phyloP scores from a whole-genome alignment of 2,888 invertebrate genomes.

The Luperina nickerlii region DNA sequence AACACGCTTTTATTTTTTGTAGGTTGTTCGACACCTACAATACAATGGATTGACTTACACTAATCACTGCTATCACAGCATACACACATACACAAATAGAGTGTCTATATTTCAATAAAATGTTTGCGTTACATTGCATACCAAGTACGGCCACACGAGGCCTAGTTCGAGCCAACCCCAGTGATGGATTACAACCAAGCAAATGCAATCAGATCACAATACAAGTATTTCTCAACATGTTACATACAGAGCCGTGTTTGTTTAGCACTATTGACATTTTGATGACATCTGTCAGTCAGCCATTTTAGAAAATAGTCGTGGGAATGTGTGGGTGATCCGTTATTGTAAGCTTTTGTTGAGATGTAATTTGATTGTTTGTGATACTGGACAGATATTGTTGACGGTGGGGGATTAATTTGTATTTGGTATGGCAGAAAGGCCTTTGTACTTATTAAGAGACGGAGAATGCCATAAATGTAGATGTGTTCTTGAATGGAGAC shows the following conservation, averaged over 20 bases:
- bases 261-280: slow-evolving; percentile 67
- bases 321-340: slow-evolving; percentile 59
- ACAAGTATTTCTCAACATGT: slow-evolving; percentile 57
- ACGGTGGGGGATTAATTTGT: slow-evolving; percentile 23
- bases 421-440: slow-evolving; percentile 4
- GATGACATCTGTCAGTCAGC: slow-evolving; percentile 67
- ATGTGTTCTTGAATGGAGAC: background rate
- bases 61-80: background rate
- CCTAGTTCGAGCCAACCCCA: background rate
- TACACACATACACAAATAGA: too few relatives aligned
- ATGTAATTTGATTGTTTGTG: slow-evolving; percentile 52
- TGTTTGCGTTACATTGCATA: slow-evolving; percentile 11
- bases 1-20: background rate
- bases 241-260: slow-evolving; percentile 62
- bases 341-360: slow-evolving; percentile 58
- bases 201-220: slow-evolving; percentile 42
- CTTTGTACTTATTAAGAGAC: background rate
- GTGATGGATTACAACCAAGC: slow-evolving; percentile 32
- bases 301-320: slow-evolving; percentile 59
- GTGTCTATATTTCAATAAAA: background rate
- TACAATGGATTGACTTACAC: background rate
- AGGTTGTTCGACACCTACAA: background rate
- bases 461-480: background rate
- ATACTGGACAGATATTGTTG: slow-evolving; percentile 14
- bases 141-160: too few relatives aligned